Base-by-base conservation (phyloP, 2,888 invertebrate species). In the Synergus itoensis region DNA sequence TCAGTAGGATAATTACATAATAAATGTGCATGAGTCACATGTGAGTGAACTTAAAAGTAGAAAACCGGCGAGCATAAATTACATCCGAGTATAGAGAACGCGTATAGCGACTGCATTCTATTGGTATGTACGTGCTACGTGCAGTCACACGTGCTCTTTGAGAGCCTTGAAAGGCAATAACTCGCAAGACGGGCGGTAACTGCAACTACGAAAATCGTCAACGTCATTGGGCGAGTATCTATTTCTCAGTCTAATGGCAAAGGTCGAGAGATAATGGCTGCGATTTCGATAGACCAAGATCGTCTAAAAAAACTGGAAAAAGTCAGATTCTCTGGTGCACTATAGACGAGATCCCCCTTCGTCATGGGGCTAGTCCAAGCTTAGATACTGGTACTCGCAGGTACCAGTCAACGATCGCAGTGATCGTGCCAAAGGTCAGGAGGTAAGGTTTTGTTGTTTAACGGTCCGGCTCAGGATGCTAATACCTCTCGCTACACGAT, bases 381-480 rank as follows among this genome's bases (percentile, higher is more conserved):
- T n/a, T n/a, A 41, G 41, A 67, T 67, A 67, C 12, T 67, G 43
- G 43, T 67, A 43, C 43, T 67, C 43, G 67, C 67, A 67, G 43
- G 69, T 45, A 69, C 69, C 41, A n/a, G 64, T n/a, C 14, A 65
- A 65, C 21, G 69, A 69, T 45, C 67, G 11, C 64, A 81, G 64
- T 64, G 76, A 80, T 81, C 77, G 87, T 85, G 86, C 81, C 90
- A 88, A 85, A 87, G 91, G 89, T 91, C 89, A 90, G 86, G 84
- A 86, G 89, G 88, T 87, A 89, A 87, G 88, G 88, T 90, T 91
- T 91, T 91, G 90, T 90, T 90, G 89, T 89, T 91, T 91, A 91
- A 91, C 91, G 91, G 91, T 84, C 83, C 84, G 84, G 84, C 86
- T 84, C 86, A 84, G 86, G 87, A 90, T 90, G 90, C 90, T 90